phyloP scores from a whole-genome alignment of 2,797 vertebrate genomes.

The Okamejei kenojei region DNA sequence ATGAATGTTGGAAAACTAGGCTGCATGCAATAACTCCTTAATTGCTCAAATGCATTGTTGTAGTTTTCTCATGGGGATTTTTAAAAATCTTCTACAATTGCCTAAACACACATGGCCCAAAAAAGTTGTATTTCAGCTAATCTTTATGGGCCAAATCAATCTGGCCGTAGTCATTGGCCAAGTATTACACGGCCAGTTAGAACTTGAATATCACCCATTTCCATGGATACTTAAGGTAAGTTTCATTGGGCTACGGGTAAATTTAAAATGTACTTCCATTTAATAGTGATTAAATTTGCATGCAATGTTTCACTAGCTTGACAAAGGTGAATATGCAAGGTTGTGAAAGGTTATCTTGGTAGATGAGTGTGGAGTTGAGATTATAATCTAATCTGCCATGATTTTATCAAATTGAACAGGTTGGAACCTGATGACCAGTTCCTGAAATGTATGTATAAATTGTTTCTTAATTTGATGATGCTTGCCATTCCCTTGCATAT shows the following conservation, averaged over 20 bases:
- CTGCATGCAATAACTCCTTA: not conserved
- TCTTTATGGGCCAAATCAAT: not conserved
- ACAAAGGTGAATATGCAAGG: not conserved
- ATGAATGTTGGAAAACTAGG: not conserved
- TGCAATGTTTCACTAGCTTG: not conserved
- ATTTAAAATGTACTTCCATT: not conserved
- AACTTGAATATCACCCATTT: not conserved
- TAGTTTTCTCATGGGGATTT: not conserved
- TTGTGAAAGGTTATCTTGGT: too few relatives aligned
- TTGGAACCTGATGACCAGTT: too few relatives aligned
- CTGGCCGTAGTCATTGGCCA: not conserved
- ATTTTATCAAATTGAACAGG: too few relatives aligned
- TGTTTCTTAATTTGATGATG: not conserved
- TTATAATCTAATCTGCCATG: too few relatives aligned
- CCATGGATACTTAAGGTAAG: constrained; percentile 3
- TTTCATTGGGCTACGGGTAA: not conserved
- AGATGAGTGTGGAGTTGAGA: too few relatives aligned
- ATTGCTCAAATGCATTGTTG: not conserved
- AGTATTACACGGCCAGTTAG: not conserved
- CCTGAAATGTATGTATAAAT: too few relatives aligned
- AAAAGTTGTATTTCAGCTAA: not conserved
- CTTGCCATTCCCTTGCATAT: not conserved
- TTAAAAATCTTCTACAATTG: not conserved
- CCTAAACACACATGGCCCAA: not conserved
- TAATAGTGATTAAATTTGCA: not conserved